A percentile compares a stretch with the other conserved stretches of the same genome.
These are phyloP conservation scores for Chymomyza procnemis DNA, from an alignment of 2,888 invertebrate genomes.

Conservation along the genomic window DNA sequence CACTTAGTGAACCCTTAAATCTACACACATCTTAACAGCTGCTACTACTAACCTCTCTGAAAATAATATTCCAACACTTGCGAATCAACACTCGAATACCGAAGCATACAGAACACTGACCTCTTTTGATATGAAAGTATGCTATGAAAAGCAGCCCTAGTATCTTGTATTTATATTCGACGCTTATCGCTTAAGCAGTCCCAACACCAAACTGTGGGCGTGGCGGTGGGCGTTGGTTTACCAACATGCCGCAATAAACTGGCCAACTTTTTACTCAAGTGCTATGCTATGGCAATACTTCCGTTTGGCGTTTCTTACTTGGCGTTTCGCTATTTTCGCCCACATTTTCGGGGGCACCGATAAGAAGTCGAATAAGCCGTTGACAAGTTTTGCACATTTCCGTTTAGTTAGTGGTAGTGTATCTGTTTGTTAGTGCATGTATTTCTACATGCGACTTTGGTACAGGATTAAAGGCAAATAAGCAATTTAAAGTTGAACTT, in stretches of 20 bases:
- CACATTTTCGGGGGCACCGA: background rate
- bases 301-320: background rate
- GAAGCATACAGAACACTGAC: slow-evolving; percentile 27
- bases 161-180: slow-evolving; percentile 6
- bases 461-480: slow-evolving; percentile 9
- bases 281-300: background rate
- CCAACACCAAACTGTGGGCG: background rate
- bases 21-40: background rate
- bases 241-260: background rate
- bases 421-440: background rate
- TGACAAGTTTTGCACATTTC: slow-evolving; percentile 66
- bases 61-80: slow-evolving; percentile 52
- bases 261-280: background rate
- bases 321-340: background rate
- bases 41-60: slow-evolving; percentile 48
- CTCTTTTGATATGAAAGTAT: slow-evolving; percentile 53
- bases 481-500: background rate
- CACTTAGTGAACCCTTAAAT: background rate
- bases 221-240: background rate
- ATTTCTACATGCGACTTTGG: slow-evolving; percentile 4
- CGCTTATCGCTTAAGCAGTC: background rate
- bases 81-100: background rate
- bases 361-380: slow-evolving; percentile 45
- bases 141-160: slow-evolving; percentile 46
- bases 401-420: slow-evolving; percentile 37